phyloP scores from a whole-genome alignment of 2,113 vertebrate genomes.

The Origma solitaria region DNA sequence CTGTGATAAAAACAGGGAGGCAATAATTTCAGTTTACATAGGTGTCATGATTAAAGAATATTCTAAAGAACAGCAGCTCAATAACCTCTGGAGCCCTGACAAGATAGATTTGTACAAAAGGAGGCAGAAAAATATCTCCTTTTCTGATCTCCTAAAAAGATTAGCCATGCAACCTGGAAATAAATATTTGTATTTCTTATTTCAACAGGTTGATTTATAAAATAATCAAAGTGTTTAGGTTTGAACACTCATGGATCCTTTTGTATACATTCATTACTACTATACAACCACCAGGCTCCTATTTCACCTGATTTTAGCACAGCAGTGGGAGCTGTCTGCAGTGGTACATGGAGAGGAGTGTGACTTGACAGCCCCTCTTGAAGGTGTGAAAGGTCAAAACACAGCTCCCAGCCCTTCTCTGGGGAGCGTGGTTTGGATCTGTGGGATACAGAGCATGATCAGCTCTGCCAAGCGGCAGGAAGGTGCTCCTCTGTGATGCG shows the following conservation, averaged over 20 bases:
- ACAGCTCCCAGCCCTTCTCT: background rate
- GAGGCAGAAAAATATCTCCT: background rate
- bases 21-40: background rate
- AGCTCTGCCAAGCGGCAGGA: too few relatives aligned
- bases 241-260: background rate
- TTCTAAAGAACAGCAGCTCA: background rate
- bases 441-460: accelerated
- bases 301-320: background rate
- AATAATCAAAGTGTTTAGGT: background rate
- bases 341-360: accelerated
- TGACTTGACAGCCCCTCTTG: accelerated
- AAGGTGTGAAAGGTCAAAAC: background rate
- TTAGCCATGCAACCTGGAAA: background rate
- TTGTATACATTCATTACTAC: background rate
- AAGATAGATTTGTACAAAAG: background rate
- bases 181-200: background rate
- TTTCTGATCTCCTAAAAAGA: background rate
- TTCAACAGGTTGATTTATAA: background rate
- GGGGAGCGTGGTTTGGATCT: background rate
- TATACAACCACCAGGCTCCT: background rate
- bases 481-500: accelerated
- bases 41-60: background rate
- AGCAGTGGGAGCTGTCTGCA: background rate
- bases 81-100: background rate
- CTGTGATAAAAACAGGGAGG: background rate